A percentile compares a stretch with the other conserved stretches of the same genome.
Evolutionary conservation across 2,797 vertebrate species (phyloP).

Genomic region (Trematomus bernacchii): DNA sequence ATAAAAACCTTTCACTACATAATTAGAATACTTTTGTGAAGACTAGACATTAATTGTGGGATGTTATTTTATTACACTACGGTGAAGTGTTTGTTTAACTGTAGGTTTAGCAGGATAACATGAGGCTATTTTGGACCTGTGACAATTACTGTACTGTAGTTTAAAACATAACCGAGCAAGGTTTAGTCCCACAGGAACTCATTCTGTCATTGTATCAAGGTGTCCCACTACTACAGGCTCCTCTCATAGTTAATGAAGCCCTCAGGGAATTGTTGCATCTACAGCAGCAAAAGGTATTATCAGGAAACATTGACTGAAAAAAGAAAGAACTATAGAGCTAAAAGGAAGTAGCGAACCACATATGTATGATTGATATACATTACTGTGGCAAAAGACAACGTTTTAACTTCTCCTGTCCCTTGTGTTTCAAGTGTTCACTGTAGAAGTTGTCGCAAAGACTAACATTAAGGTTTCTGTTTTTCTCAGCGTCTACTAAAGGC

Average conservation of each 20-base stretch:
- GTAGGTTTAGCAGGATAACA: neutral
- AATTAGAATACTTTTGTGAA: too few species aligned
- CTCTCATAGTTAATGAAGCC: conserved; percentile 25
- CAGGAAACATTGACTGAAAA: neutral
- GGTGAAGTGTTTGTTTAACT: neutral
- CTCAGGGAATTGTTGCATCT: neutral
- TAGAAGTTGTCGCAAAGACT: too few species aligned
- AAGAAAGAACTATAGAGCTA: neutral
- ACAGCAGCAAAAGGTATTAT: neutral
- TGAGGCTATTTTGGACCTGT: neutral
- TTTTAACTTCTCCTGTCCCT: too few species aligned
- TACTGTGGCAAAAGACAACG: too few species aligned
- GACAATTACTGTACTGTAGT: neutral
- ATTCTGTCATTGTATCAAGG: conserved; percentile 1
- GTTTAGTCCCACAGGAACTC: neutral
- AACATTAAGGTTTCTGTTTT: too few species aligned
- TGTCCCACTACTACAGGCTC: neutral
- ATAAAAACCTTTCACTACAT: too few species aligned
- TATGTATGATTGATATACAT: neutral
- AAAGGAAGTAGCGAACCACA: neutral
- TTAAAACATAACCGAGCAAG: neutral
- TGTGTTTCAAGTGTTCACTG: too few species aligned
- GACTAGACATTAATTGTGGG: neutral
- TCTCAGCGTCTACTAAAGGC: too few species aligned
- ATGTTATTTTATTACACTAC: neutral